Conservation (phyloP, 2,888 invertebrate genomes). For the Apodemia hepburni region DNA sequence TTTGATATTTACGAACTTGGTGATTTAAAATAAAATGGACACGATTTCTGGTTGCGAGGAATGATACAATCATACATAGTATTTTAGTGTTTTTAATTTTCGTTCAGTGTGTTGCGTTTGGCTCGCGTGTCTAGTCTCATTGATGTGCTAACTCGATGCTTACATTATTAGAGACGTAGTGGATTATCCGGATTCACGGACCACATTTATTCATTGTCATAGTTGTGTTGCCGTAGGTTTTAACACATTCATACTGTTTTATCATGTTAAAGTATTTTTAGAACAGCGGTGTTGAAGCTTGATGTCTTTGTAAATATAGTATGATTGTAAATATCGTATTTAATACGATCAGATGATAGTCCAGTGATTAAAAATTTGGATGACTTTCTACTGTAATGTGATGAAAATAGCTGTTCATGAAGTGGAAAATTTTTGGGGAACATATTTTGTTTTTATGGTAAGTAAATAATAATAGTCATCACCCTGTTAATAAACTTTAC, state of each 20-base stretch:
- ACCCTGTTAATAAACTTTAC: no score
- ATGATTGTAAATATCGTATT: slow-evolving; percentile 41
- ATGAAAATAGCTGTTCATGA: slow-evolving; percentile 51
- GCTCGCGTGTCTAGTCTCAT: neutral
- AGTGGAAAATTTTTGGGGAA: slow-evolving; percentile 42
- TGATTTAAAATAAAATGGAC: slow-evolving; percentile 8
- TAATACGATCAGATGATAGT: slow-evolving; percentile 36
- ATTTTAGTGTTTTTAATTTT: slow-evolving; percentile 2
- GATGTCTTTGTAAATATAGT: slow-evolving; percentile 66
- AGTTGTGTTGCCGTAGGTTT: slow-evolving; percentile 62
- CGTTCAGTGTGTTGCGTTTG: neutral
- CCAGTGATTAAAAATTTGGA: slow-evolving; percentile 39
- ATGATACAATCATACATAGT: neutral
- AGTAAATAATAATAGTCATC: slow-evolving; percentile 37
- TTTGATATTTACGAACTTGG: slow-evolving; percentile 7
- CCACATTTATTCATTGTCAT: slow-evolving; percentile 61
- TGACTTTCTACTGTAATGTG: slow-evolving; percentile 37
- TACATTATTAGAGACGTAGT: slow-evolving; percentile 35
- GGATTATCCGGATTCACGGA: slow-evolving; percentile 61
- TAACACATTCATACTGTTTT: slow-evolving; percentile 70
- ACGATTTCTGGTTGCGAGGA: neutral
- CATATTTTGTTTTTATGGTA: slow-evolving; percentile 62
- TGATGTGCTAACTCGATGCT: slow-evolving; percentile 17
- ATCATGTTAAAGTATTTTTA: slow-evolving; percentile 75
- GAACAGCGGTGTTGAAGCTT: slow-evolving; percentile 63